Evolutionary conservation across 2,797 vertebrate species (phyloP), one percentile per base, ranked within the genome.

Genomic region (Neosilurus mollespiculum): DNA sequence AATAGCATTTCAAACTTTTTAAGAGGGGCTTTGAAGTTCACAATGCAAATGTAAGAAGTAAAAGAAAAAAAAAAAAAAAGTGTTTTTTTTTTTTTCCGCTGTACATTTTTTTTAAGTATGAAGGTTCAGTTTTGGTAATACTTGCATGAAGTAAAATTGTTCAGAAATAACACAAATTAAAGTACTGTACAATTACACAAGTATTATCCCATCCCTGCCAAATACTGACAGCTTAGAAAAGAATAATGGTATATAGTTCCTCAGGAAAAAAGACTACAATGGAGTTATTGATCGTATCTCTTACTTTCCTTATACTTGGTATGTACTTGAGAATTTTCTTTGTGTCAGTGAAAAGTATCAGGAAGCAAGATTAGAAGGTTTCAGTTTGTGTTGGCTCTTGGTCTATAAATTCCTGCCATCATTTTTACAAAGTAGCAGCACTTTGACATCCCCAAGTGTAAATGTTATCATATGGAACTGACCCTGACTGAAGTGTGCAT

Each of bases 381-480:
- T 58, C 1, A 6, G 34, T 58, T 58, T 76, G 14, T 26, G 15
- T 26, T 73, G 71, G 69, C 43, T 51, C 22, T 71, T 10, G 5
- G 22, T 22, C 12, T 20, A 10, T 20, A 11, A 11, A 58, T 34
- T 58, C 53, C 24, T 34, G 72, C 59, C 34, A 1, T 78, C 37
- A 4, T 65, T 79, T 24, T n/a, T 54, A 4, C 4, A 53, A 30
- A 61, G 54, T 37, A 14, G 10, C 20, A 37, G 12, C 1, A 20
- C 58, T 22, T 77, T 77, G 75, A 30, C 56, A 22, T 72, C 69
- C 65, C 10, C 15, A 11, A 58, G 30, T 73, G 58, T 7, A 53
- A 77, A 83, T 10, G 20, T 84, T 82, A 82, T 85, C 69, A 58
- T 61, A 53, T 58, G 61, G 24, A 30, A 59, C 64, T 77, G 79